A percentile compares a stretch with the other conserved stretches of the same genome.
Evolutionary conservation across 2,888 invertebrate species (phyloP).

Genomic region (Belgica antarctica): DNA sequence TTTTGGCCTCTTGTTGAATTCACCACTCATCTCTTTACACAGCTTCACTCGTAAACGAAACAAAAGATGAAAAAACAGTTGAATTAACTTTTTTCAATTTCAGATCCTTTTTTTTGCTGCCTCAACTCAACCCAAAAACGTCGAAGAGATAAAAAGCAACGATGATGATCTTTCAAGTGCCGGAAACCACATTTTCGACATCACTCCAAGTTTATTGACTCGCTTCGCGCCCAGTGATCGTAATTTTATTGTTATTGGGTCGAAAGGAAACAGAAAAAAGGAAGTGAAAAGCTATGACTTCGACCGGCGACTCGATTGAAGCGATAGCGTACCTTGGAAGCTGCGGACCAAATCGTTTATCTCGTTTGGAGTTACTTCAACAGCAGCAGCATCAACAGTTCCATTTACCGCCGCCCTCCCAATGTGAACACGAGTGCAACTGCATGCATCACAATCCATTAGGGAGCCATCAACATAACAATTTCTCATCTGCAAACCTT

Average conservation of each 20-base stretch:
- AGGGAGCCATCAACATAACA: constrained; percentile 24
- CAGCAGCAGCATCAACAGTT: constrained; percentile 43
- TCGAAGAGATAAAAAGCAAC: constrained; percentile 26
- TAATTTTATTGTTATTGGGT: constrained; percentile 12
- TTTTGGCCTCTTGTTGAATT: neutral
- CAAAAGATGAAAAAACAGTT: constrained; percentile 1
- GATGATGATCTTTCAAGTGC: constrained; percentile 21
- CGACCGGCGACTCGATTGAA: constrained; percentile 36
- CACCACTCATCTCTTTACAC: neutral
- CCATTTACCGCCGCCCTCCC: constrained; percentile 45
- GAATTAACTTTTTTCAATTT: constrained; percentile 34
- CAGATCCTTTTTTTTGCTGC: neutral
- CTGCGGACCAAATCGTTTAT: constrained; percentile 29
- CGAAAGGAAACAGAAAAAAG: neutral
- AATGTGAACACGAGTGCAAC: constrained; percentile 53
- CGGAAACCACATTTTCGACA: constrained; percentile 41
- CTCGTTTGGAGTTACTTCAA: constrained; percentile 29
- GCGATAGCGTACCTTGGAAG: constrained; percentile 27
- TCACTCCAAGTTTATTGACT: constrained; percentile 34
- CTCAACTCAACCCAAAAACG: constrained; percentile 25
- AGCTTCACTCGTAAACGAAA: neutral
- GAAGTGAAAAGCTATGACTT: constrained; percentile 35
- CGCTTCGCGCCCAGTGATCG: neutral
- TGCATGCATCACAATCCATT: constrained; percentile 51
- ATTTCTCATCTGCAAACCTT: constrained; percentile 27